A percentile compares a stretch with the other conserved stretches of the same genome.
Evolutionary conservation across 2,113 vertebrate species (phyloP).

Genomic region (Pelodiscus sinensis): DNA sequence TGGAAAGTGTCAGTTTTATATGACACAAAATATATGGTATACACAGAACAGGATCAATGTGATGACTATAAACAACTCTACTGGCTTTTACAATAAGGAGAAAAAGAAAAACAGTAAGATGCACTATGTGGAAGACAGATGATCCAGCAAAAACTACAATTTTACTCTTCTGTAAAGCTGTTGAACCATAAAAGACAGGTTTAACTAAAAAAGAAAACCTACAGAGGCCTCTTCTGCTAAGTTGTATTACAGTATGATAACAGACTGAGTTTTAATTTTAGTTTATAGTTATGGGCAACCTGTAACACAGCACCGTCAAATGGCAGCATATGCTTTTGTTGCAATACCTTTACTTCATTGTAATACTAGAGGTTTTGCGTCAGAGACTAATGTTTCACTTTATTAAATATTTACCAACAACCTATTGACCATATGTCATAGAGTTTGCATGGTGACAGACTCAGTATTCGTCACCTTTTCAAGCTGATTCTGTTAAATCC

Average conservation of each 20-base stretch:
- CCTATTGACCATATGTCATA: conserved; percentile 83
- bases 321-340: conserved; percentile 63
- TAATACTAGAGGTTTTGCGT: conserved; percentile 72
- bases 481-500: conserved; percentile 75
- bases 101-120: background rate
- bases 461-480: conserved; percentile 82
- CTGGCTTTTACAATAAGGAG: background rate
- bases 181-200: conserved; percentile 48
- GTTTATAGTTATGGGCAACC: conserved; percentile 53
- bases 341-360: conserved; percentile 69
- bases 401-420: conserved; percentile 89
- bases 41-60: background rate
- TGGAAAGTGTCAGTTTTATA: background rate
- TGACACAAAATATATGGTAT: background rate
- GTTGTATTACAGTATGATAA: conserved; percentile 50
- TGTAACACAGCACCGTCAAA: conserved; percentile 73
- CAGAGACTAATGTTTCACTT: conserved; percentile 80
- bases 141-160: background rate
- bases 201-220: conserved; percentile 71
- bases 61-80: background rate
- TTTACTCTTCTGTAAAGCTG: conserved; percentile 40
- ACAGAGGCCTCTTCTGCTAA: conserved; percentile 48
- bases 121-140: conserved; percentile 13
- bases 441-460: conserved; percentile 79
- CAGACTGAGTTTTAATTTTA: conserved; percentile 78